Evolutionary conservation across 2,113 vertebrate species (phyloP), one percentile per base, ranked within the genome.

Genomic region (Petaurus breviceps): DNA sequence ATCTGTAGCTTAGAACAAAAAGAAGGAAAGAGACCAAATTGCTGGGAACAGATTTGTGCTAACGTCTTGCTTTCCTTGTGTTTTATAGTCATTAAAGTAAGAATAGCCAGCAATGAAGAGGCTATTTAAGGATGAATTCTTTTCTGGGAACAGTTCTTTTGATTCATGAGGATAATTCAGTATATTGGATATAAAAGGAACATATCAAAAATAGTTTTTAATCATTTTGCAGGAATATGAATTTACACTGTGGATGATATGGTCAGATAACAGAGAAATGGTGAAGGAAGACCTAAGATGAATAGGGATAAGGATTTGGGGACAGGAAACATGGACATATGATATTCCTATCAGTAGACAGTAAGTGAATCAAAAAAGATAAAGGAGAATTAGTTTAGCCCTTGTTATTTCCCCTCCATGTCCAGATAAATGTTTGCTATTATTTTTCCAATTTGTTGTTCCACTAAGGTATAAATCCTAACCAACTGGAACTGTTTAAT

Each of bases 361-460:
- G 16, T n/a, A 3, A n/a, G 0, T n/a, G 37, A 77, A 77, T n/a
- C 2, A 77, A 6, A 77, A 14, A 4, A 12, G 0, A 3, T 77
- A 77, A n/a, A 4, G 37, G 61, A 19, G 31, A n/a, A 77, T n/a
- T 4, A 77, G 1, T n/a, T 77, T n/a, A 77, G 14, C 37, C 16
- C 12, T n/a, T 77, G 31, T 12, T n/a, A n/a, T 11, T 77, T 19
- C 4, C 37, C 61, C 14, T 77, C 37, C 14, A n/a, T n/a, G 0
- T 77, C 14, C 31, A 77, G n/a, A 77, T 31, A 77, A 77, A 77
- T 77, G 1, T 77, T n/a, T 16, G 12, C 16, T 77, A 16, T n/a
- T 31, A 11, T 53, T 92, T 94, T 94, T 54, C n/a, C 57, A 49
- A 49, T 94, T 25, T 94, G 50, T 52, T 92, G 26, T 37, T 93